phyloP scores from a whole-genome alignment of 2,888 invertebrate species.

The Epiblema foenella region DNA sequence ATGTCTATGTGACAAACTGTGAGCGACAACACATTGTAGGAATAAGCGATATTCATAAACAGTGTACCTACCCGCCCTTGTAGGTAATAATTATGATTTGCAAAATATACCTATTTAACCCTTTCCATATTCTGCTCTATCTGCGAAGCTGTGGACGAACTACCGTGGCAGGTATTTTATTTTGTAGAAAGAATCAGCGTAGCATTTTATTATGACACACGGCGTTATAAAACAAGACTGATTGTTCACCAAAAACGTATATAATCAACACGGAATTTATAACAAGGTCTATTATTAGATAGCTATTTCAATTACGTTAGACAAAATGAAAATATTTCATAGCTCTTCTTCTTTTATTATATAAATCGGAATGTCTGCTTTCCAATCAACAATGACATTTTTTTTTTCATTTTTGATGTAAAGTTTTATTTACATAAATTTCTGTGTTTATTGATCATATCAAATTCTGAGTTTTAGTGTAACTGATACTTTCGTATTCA shows the following conservation, averaged over 20 bases:
- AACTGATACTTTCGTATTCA: background rate
- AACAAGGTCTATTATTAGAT: background rate
- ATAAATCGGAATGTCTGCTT: no score
- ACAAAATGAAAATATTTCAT: background rate
- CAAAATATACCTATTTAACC: no score
- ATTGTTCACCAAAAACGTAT: background rate
- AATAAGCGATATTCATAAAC: background rate
- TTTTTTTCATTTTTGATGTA: no score
- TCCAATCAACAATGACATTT: no score
- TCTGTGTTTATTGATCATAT: no score
- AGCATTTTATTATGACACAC: background rate
- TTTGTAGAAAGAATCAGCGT: background rate
- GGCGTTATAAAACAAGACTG: background rate
- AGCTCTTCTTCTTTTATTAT: no score
- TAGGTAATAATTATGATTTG: background rate
- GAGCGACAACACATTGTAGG: slow-evolving; percentile 9
- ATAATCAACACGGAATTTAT: background rate
- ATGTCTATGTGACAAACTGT: slow-evolving; percentile 32
- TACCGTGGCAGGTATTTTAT: background rate
- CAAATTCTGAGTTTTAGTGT: no score
- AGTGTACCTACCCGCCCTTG: background rate
- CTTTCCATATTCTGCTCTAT: background rate
- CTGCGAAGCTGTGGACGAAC: background rate
- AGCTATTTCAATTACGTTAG: background rate
- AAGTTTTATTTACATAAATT: no score